A percentile compares a stretch with the other conserved stretches of the same genome.
Evolutionary conservation across 2,888 invertebrate genomes (phyloP).

Genomic region (Patella pellucida): DNA sequence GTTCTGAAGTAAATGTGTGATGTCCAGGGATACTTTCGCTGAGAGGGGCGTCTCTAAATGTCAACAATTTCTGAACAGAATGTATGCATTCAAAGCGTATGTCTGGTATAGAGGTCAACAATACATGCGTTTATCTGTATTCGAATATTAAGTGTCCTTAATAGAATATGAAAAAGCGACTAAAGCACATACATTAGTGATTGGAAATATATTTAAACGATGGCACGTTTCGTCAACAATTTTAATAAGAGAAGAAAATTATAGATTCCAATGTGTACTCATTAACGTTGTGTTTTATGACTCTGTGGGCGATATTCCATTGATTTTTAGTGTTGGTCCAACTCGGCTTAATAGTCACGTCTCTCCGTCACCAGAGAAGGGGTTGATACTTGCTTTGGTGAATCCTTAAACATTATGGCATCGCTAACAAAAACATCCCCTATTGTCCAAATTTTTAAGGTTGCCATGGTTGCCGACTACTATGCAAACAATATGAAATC

Average conservation of each 20-base stretch:
- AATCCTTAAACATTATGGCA: not conserved
- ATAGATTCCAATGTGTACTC: not conserved
- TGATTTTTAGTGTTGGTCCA: conserved; percentile 1
- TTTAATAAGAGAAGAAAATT: not conserved
- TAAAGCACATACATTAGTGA: too few relatives aligned
- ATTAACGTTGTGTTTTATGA: conserved; percentile 4
- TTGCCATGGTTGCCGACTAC: conserved; percentile 22
- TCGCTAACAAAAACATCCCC: conserved; percentile 9
- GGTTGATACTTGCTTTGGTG: not conserved
- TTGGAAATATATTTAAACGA: not conserved
- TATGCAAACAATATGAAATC: conserved; percentile 29
- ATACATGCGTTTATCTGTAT: too few relatives aligned
- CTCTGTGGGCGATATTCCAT: conserved; percentile 5
- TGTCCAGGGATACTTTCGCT: too few relatives aligned
- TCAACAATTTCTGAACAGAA: too few relatives aligned
- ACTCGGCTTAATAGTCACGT: conserved; percentile 5
- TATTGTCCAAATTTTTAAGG: conserved; percentile 24
- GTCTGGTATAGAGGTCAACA: too few relatives aligned
- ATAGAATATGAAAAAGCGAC: too few relatives aligned
- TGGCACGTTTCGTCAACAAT: conserved; percentile 3
- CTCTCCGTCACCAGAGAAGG: not conserved
- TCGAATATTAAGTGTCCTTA: too few relatives aligned
- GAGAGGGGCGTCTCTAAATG: too few relatives aligned
- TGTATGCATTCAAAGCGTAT: too few relatives aligned
- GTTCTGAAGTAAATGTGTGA: too few relatives aligned